Conservation (phyloP, 1,140 invertebrate genomes). For the Magallana ariakensis region DNA sequence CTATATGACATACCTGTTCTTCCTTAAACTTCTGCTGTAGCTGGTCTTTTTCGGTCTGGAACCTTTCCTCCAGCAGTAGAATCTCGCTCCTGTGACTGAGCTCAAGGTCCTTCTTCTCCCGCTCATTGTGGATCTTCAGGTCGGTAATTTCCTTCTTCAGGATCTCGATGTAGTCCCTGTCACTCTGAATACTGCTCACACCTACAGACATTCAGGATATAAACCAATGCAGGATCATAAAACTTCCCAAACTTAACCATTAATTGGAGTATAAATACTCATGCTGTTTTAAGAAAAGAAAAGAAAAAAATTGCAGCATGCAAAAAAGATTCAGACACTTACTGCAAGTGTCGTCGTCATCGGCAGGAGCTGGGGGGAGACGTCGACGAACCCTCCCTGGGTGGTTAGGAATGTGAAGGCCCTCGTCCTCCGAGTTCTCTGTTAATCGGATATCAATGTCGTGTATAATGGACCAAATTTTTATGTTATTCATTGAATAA, state of each 20-base stretch:
- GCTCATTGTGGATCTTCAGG: constrained; percentile 50
- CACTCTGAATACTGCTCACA: constrained; percentile 58
- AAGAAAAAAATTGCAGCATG: no score
- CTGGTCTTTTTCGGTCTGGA: constrained; percentile 48
- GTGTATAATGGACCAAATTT: no score
- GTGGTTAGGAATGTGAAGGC: constrained; percentile 43
- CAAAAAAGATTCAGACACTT: constrained; percentile 8
- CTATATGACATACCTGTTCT: constrained; percentile 44
- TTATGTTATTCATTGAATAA: no score
- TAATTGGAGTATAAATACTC: no score
- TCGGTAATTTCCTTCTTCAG: constrained; percentile 54
- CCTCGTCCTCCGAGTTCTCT: constrained; percentile 57
- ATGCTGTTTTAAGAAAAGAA: no score
- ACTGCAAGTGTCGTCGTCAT: constrained; percentile 54
- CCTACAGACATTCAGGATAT: constrained; percentile 5
- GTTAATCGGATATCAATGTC: background rate
- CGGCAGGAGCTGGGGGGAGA: constrained; percentile 49
- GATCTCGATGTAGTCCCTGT: constrained; percentile 54
- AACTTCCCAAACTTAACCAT: no score
- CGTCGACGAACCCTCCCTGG: constrained; percentile 44
- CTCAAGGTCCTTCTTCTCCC: constrained; percentile 54
- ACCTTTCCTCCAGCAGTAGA: constrained; percentile 49
- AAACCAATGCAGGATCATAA: no score
- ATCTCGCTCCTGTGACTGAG: constrained; percentile 48
- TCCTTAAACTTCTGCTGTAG: constrained; percentile 45